A percentile compares a stretch with the other conserved stretches of the same genome.
Evolutionary conservation across 2,888 invertebrate species (phyloP).

Genomic region (Congeria kusceri): DNA sequence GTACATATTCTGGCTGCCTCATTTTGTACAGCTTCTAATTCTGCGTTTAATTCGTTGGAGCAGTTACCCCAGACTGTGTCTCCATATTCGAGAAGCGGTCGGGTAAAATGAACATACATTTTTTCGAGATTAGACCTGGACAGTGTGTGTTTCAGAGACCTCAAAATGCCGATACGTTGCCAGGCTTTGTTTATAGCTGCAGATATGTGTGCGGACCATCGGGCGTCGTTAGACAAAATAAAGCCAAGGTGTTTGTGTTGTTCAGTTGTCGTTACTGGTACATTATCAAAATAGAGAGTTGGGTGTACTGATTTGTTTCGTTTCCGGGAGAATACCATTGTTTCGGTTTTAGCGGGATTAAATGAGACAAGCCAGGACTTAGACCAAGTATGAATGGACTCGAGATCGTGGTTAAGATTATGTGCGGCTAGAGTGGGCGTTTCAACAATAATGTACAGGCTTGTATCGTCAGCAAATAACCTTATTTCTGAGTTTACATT

Average conservation of each 20-base stretch:
- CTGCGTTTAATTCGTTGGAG: no score
- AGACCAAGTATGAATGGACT: slow-evolving; percentile 5
- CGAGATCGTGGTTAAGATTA: not conserved
- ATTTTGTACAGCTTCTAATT: no score
- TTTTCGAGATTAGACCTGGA: not conserved
- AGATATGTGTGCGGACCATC: slow-evolving; percentile 11
- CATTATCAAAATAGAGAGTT: not conserved
- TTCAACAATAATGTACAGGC: no score
- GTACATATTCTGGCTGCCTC: no score
- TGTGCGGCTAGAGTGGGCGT: no score
- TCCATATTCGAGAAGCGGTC: no score
- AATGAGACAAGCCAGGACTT: slow-evolving; percentile 26
- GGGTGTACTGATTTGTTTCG: not conserved
- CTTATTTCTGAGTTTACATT: no score
- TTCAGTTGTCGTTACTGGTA: not conserved
- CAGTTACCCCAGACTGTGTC: no score
- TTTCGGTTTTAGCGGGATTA: slow-evolving; percentile 25
- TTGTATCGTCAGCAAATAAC: no score
- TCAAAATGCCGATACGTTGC: no score
- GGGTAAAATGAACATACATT: not conserved
- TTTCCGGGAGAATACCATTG: not conserved
- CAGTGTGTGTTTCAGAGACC: no score
- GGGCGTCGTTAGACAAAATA: slow-evolving; percentile 1
- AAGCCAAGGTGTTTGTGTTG: slow-evolving; percentile 20
- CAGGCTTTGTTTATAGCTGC: no score